These are phyloP conservation scores for Leucoraja ocellata DNA, from an alignment of 2,797 vertebrate genomes.

Conservation along the genomic window DNA sequence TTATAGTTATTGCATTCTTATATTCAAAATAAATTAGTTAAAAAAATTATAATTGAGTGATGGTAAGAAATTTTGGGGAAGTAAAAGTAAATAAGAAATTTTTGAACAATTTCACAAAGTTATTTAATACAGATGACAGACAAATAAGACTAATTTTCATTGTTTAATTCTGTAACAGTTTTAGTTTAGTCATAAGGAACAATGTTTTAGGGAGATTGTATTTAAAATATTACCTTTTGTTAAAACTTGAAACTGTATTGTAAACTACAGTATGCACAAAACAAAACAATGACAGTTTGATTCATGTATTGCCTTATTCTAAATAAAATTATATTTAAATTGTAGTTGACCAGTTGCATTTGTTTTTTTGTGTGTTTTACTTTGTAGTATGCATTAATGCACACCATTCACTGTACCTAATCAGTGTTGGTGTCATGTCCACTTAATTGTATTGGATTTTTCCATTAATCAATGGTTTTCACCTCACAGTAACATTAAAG, in stretches of 20 bases:
- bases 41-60: not conserved
- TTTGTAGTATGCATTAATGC: too few species aligned
- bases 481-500: not conserved
- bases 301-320: not conserved
- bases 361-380: too few species aligned
- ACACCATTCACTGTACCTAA: not conserved
- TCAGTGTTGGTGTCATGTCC: not conserved
- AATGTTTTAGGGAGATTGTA: not conserved
- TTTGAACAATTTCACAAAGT: not conserved
- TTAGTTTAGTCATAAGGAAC: not conserved
- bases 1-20: not conserved
- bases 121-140: not conserved
- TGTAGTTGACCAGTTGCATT: not conserved
- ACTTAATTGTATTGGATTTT: not conserved
- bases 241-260: not conserved
- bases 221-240: not conserved
- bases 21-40: not conserved
- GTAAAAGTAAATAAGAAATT: not conserved
- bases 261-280: not conserved
- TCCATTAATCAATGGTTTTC: not conserved
- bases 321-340: not conserved
- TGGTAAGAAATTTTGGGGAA: not conserved
- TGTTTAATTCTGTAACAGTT: not conserved
- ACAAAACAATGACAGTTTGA: not conserved
- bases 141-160: too few species aligned